Percentiles rank a stretch among this genome's conserved stretches.
phyloP scores from a whole-genome alignment of 2,113 vertebrate species.

The human region DNA sequence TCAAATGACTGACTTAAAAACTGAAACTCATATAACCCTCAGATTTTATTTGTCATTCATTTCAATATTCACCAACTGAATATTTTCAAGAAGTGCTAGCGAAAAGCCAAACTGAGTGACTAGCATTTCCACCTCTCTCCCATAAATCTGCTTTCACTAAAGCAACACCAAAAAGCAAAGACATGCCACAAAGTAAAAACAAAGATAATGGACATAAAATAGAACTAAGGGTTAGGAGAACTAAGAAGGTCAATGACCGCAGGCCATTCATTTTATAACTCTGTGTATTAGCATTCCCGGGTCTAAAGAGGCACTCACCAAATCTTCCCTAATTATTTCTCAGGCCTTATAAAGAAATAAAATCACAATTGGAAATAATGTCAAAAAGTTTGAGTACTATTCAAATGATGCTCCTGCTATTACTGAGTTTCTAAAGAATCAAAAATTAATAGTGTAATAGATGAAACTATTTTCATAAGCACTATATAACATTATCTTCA shows the following conservation, averaged over 20 bases:
- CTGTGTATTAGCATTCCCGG: not conserved
- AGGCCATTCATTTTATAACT: not conserved
- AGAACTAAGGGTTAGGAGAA: not conserved
- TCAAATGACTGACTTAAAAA: constrained; percentile 3
- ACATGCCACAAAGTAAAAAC: not conserved
- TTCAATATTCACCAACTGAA: not conserved
- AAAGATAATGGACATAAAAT: not conserved
- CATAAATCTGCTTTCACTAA: not conserved
- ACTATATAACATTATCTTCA: not conserved
- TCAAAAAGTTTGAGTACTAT: not conserved
- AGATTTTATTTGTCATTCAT: not conserved
- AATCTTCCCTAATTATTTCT: not conserved
- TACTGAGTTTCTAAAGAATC: not conserved
- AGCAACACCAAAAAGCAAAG: not conserved
- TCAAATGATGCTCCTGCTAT: not conserved
- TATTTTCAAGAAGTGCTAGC: not conserved
- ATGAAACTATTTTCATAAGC: not conserved
- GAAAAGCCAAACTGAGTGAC: not conserved
- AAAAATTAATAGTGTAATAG: not conserved
- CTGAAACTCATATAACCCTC: not conserved
- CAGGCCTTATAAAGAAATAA: not conserved
- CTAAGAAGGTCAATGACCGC: not conserved
- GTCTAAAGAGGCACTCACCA: not conserved
- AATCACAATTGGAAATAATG: not conserved
- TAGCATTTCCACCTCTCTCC: not conserved